phyloP scores from a whole-genome alignment of 2,888 invertebrate genomes.

The Nasonia oneida region DNA sequence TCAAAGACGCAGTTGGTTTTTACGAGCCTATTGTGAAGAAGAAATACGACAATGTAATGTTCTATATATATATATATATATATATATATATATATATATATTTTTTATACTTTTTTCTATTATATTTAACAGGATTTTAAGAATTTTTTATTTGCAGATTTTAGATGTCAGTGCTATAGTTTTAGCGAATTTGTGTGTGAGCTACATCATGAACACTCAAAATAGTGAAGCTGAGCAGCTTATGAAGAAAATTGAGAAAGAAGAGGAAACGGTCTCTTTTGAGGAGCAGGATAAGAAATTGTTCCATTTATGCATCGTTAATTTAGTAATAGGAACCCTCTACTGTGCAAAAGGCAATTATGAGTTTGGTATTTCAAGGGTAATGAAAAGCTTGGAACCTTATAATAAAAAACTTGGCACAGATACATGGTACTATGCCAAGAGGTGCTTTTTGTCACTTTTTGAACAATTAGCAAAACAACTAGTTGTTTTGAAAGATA shows the following conservation, averaged over 20 bases:
- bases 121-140: background rate
- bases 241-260: conserved; percentile 99
- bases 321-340: conserved; percentile 98
- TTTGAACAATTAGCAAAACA: conserved; percentile 95
- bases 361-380: conserved; percentile 98
- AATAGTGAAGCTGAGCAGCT: conserved; percentile 99
- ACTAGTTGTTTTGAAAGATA: conserved; percentile 92
- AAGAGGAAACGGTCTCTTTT: conserved; percentile 95
- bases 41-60: conserved; percentile 89
- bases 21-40: conserved; percentile 99
- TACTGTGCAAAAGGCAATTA: conserved; percentile 99
- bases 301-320: conserved; percentile 98
- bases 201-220: conserved; percentile 99
- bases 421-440: conserved; percentile 99
- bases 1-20: conserved; percentile 98
- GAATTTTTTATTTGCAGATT: conserved; percentile 82
- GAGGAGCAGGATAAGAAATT: conserved; percentile 96
- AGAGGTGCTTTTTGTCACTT: conserved; percentile 96
- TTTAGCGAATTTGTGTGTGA: conserved; percentile 98
- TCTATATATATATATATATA: background rate
- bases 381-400: conserved; percentile 97
- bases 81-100: no score
- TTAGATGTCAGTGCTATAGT: conserved; percentile 98
- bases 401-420: conserved; percentile 96
- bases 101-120: no score